Base-by-base conservation (phyloP, 1,140 invertebrate genomes). In the Hylaeus anthracinus region DNA sequence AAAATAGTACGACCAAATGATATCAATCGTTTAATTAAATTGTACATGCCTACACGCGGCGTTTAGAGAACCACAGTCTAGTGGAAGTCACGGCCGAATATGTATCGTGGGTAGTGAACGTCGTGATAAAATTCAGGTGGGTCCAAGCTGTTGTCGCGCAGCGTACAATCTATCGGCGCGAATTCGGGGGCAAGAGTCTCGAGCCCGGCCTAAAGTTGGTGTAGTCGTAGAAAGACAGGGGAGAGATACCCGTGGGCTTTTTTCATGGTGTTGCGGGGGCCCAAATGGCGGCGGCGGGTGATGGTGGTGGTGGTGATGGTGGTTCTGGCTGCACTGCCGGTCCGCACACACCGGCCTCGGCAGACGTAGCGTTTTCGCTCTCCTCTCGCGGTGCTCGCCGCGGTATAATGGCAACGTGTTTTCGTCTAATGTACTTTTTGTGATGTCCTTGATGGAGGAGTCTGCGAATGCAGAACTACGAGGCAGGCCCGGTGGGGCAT, bases 401-500 rank as follows among this genome's bases (percentile, higher is more conserved):
- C 86, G 85, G 90, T 89, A 89, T 92, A 92, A 91, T 92, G 91
- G 92, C 92, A 93, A 92, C 92, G 92, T 93, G 92, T 93, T 93
- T 93, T 93, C 91, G 92, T 93, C 92, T 93, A 93, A 93, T 93
- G 92, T 93, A 93, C 91, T 93, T 93, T 93, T 93, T 93, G 90
- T 93, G 89, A 92, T 93, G 92, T 93, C 92, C 92, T 93, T 93
- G 92, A 93, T 93, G 92, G 89, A 92, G 90, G 92, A 93, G 92
- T 93, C 92, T 93, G 92, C 92, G 92, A 93, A 93, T 93, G 92
- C 92, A 93, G 92, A 92, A 92, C 92, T 90, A 90, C 90, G 92
- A 92, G 92, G 79, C 84, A 79, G 76, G 90, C 90, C 83, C 78
- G 84, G 77, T 83, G 86, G 86, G 81, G 79, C 82, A 61, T 58